Percentiles rank a stretch among this genome's conserved stretches.
These are phyloP conservation scores for Empidonax alnorum DNA, from an alignment of 2,113 vertebrate genomes.

Conservation along the genomic window DNA sequence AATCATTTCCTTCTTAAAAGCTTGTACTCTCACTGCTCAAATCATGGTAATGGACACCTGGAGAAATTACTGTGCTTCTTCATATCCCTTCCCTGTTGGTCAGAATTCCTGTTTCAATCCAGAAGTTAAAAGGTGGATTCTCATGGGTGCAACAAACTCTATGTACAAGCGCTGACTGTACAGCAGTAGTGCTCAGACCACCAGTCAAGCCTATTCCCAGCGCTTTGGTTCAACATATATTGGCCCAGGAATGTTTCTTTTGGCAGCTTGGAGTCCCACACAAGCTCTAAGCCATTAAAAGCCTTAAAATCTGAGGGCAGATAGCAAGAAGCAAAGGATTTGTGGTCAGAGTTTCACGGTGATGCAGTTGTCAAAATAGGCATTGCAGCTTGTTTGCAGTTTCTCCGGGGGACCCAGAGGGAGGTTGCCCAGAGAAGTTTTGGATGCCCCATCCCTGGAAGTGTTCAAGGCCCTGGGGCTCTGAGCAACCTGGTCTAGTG, in stretches of 20 bases:
- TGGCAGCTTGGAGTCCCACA: background rate
- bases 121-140: background rate
- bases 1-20: background rate
- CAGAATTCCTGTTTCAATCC: background rate
- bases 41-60: background rate
- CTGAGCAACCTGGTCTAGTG: background rate
- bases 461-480: background rate
- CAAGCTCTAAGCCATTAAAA: background rate
- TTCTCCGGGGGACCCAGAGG: background rate
- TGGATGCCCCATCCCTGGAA: background rate
- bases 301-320: background rate
- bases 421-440: background rate
- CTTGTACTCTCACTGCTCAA: background rate
- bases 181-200: background rate
- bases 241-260: background rate
- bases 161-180: fast-evolving
- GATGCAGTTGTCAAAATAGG: background rate
- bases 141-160: background rate
- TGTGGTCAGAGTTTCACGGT: background rate
- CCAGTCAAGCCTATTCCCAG: background rate
- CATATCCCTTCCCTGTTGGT: background rate
- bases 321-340: background rate
- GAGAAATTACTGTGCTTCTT: background rate
- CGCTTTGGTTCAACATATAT: background rate
- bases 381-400: background rate